phyloP scores from a whole-genome alignment of 2,113 vertebrate genomes.

The Pachycephala philippinensis region DNA sequence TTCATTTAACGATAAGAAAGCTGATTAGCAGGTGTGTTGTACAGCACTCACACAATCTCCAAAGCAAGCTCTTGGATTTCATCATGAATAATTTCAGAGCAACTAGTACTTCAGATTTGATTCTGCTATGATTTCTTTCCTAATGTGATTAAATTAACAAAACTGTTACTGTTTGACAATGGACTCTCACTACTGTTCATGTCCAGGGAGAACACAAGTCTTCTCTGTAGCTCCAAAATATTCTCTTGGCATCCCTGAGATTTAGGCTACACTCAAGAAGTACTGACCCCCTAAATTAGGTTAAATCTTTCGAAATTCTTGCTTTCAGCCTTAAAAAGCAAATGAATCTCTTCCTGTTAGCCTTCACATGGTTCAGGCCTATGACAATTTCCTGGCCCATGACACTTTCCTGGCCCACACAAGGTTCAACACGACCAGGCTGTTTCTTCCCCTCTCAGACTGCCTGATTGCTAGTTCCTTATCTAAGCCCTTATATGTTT shows the following conservation, averaged over 20 bases:
- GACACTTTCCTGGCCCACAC: not conserved
- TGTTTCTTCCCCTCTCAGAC: not conserved
- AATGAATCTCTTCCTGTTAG: not conserved
- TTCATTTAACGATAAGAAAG: not conserved
- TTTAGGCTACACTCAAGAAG: not conserved
- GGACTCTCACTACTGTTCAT: not conserved
- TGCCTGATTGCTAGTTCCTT: not conserved
- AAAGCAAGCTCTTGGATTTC: not conserved
- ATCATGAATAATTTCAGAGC: not conserved
- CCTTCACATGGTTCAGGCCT: not conserved
- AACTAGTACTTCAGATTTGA: not conserved
- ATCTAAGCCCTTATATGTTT: not conserved
- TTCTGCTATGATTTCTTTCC: not conserved
- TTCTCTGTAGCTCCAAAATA: not conserved
- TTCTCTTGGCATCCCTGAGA: not conserved
- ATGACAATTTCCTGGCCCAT: not conserved
- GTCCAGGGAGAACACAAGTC: not conserved
- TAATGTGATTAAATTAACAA: not conserved
- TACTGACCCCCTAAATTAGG: not conserved
- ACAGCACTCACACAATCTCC: not conserved
- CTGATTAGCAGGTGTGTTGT: not conserved
- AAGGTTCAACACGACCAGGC: not conserved
- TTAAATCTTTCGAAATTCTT: not conserved
- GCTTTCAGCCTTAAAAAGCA: not conserved
- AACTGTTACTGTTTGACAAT: not conserved